Conservation (phyloP, 2,113 vertebrate genomes). For the Lontra canadensis region DNA sequence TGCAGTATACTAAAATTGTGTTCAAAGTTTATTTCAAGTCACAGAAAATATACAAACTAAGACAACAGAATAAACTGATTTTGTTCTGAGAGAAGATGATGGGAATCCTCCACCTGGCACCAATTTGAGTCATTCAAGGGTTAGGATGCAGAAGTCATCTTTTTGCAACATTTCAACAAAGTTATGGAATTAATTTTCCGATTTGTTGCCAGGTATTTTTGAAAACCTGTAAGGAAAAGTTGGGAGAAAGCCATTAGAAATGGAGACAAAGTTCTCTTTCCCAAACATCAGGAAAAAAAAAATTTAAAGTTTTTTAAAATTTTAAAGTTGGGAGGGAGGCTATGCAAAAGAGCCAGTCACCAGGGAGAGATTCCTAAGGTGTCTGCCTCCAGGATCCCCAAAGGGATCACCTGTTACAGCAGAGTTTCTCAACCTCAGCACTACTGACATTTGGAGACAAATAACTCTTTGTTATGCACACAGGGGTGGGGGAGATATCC, state of each 20-base stretch:
- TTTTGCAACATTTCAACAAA: conserved; percentile 54
- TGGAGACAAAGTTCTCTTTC: conserved; percentile 38
- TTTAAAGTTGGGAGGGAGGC: not conserved
- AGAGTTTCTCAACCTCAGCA: conserved; percentile 45
- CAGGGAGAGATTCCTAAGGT: not conserved
- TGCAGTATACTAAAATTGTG: conserved; percentile 75
- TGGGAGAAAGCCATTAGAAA: conserved; percentile 49
- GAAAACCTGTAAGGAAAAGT: conserved; percentile 73
- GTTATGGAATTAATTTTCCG: conserved; percentile 25
- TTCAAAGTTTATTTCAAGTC: conserved; percentile 82
- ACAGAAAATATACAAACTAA: conserved; percentile 80
- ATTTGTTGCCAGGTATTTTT: conserved; percentile 50
- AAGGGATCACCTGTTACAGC: not conserved
- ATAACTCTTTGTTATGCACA: not conserved
- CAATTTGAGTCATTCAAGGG: conserved; percentile 49
- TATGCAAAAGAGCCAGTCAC: not conserved
- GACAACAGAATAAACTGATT: conserved; percentile 60
- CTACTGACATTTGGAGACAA: not conserved
- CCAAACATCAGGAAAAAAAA: conserved; percentile 42
- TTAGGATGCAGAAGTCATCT: conserved; percentile 57
- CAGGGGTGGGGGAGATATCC: not conserved
- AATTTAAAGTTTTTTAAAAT: not conserved
- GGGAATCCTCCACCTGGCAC: conserved; percentile 63
- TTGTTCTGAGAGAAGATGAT: not conserved
- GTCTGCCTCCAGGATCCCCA: not conserved